phyloP scores from a whole-genome alignment of 2,113 vertebrate species.

The Python bivittatus region DNA sequence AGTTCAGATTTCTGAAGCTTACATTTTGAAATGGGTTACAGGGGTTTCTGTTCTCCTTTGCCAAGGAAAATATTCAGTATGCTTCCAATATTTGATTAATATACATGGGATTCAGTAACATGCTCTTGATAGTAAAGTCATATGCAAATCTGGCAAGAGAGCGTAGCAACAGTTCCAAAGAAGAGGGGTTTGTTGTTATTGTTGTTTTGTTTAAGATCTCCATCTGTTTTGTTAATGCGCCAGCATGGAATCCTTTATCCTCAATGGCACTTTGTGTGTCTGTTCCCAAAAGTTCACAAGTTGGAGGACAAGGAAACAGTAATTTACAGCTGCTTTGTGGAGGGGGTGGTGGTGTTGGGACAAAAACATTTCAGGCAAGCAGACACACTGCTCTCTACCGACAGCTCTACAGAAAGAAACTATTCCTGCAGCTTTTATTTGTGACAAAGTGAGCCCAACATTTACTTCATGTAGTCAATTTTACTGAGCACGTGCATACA shows the following conservation, averaged over 20 bases:
- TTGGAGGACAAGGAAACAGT: conserved; percentile 55
- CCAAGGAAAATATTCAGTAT: not conserved
- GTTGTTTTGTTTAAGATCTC: conserved; percentile 40
- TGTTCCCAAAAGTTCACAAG: conserved; percentile 59
- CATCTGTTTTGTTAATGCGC: conserved; percentile 65
- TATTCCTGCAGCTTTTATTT: not conserved
- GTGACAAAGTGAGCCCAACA: not conserved
- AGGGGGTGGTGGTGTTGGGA: not conserved
- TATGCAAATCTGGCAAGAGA: conserved; percentile 31
- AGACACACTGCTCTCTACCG: conserved; percentile 70
- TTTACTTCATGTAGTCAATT: not conserved
- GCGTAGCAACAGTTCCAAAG: conserved; percentile 36
- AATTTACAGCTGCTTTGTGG: conserved; percentile 35
- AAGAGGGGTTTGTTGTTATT: not conserved
- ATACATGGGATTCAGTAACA: not conserved
- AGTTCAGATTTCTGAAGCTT: not conserved
- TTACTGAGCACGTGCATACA: no score
- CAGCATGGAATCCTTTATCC: conserved; percentile 59
- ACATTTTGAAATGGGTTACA: not conserved
- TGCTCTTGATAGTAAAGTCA: conserved; percentile 14
- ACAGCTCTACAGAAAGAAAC: conserved; percentile 11
- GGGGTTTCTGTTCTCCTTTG: not conserved
- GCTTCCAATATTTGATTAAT: not conserved
- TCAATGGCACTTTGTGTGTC: conserved; percentile 63
- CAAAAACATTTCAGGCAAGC: conserved; percentile 59